Evolutionary conservation across 2,113 vertebrate genomes (phyloP).

Genomic region (Semnornis frantzii): DNA sequence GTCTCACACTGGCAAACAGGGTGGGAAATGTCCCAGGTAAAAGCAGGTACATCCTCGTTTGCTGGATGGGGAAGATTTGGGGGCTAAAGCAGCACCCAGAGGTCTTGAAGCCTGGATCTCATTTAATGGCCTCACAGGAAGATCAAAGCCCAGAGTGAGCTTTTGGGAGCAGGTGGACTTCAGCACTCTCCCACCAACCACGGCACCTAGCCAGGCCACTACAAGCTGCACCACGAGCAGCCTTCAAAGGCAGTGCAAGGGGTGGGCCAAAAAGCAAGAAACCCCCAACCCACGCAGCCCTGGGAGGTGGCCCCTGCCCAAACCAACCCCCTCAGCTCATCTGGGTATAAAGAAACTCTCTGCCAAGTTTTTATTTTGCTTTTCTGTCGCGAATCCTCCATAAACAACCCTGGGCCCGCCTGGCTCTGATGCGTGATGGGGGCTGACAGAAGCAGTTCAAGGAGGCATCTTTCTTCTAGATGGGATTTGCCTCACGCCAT

Average conservation of each 20-base stretch:
- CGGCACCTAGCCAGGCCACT: background rate
- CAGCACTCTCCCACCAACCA: background rate
- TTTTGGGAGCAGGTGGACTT: background rate
- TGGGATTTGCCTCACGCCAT: background rate
- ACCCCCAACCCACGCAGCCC: background rate
- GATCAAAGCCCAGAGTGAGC: background rate
- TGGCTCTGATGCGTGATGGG: background rate
- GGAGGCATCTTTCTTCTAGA: background rate
- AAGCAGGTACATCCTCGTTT: background rate
- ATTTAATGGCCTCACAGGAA: background rate
- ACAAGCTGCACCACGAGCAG: accelerated
- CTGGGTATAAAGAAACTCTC: background rate
- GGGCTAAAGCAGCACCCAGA: background rate
- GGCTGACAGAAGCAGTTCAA: background rate
- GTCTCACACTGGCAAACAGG: accelerated
- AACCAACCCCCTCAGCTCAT: background rate
- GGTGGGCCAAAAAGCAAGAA: background rate
- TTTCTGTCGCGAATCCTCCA: background rate
- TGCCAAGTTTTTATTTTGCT: background rate
- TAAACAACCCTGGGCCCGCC: background rate
- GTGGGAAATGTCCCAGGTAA: accelerated
- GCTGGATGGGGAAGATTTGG: accelerated
- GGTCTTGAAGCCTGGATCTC: background rate
- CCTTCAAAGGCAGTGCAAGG: background rate
- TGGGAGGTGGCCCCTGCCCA: background rate